Evolutionary conservation across 2,113 vertebrate genomes (phyloP).

Genomic region (Fulica atra): DNA sequence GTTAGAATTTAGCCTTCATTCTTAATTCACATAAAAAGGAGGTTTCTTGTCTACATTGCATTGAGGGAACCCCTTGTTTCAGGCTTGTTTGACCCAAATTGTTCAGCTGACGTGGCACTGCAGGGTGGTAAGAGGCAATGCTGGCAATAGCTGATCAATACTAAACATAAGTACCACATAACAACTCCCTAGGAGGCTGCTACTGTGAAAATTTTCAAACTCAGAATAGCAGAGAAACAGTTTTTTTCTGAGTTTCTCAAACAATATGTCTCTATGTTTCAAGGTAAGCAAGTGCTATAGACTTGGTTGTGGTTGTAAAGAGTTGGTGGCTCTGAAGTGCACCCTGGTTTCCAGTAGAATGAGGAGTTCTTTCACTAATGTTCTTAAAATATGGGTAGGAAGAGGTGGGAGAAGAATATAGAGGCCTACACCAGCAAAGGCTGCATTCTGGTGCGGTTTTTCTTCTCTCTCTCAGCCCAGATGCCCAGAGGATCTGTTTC

Average conservation of each 20-base stretch:
- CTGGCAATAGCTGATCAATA: background rate
- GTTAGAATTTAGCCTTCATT: background rate
- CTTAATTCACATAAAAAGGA: background rate
- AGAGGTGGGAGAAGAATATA: background rate
- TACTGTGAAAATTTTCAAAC: background rate
- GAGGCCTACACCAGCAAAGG: background rate
- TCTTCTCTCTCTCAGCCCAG: background rate
- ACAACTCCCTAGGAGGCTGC: background rate
- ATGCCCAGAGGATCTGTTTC: background rate
- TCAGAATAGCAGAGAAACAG: background rate
- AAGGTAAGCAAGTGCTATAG: fast-evolving
- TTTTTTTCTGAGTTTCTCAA: background rate
- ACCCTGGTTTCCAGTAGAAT: background rate
- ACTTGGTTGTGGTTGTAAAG: background rate
- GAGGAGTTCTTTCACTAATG: background rate
- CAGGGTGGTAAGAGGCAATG: fast-evolving
- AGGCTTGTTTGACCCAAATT: background rate
- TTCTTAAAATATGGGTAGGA: background rate
- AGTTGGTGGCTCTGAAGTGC: background rate
- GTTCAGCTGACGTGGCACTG: background rate
- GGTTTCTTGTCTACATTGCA: background rate
- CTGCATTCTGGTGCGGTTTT: background rate
- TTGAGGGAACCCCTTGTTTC: background rate
- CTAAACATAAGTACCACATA: background rate
- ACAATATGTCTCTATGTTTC: background rate